Conservation (phyloP, 2,797 vertebrate species). For the Mormyrops boulengeri region DNA sequence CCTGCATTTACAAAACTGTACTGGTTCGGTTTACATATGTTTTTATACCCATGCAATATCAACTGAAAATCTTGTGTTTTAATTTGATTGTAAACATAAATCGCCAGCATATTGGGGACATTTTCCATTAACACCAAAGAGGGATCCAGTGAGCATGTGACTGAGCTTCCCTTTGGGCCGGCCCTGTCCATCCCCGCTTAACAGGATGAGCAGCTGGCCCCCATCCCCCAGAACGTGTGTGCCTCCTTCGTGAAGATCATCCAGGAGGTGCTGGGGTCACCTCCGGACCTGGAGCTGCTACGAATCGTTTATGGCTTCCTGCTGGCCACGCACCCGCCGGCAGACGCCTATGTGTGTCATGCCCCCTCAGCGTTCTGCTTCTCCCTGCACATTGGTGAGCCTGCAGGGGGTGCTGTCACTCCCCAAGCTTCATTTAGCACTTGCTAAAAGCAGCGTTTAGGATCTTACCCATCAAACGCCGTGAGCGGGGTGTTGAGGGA, state of each 20-base stretch:
- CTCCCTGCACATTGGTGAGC: slow-evolving; percentile 87
- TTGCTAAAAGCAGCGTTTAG: background rate
- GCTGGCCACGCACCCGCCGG: slow-evolving; percentile 90
- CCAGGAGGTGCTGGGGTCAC: slow-evolving; percentile 94
- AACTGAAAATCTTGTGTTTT: background rate
- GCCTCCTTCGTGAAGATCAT: slow-evolving; percentile 94
- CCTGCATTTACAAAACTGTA: background rate
- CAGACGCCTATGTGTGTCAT: slow-evolving; percentile 96
- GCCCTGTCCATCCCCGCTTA: slow-evolving; percentile 42
- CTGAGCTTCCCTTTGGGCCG: background rate
- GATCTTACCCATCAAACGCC: background rate
- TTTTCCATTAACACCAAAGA: background rate
- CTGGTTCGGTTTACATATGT: background rate
- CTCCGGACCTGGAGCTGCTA: slow-evolving; percentile 87
- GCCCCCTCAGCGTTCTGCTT: slow-evolving; percentile 94
- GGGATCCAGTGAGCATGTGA: background rate
- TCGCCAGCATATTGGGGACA: background rate
- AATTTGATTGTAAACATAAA: background rate
- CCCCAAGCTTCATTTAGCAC: background rate
- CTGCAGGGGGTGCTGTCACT: background rate
- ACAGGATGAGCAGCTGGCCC: slow-evolving; percentile 78
- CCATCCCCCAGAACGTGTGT: slow-evolving; percentile 85
- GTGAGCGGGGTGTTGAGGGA: background rate
- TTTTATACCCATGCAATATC: background rate
- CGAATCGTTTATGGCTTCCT: slow-evolving; percentile 89